phyloP scores from a whole-genome alignment of 2,797 vertebrate genomes.

The Sebastiscus albofasciatus region DNA sequence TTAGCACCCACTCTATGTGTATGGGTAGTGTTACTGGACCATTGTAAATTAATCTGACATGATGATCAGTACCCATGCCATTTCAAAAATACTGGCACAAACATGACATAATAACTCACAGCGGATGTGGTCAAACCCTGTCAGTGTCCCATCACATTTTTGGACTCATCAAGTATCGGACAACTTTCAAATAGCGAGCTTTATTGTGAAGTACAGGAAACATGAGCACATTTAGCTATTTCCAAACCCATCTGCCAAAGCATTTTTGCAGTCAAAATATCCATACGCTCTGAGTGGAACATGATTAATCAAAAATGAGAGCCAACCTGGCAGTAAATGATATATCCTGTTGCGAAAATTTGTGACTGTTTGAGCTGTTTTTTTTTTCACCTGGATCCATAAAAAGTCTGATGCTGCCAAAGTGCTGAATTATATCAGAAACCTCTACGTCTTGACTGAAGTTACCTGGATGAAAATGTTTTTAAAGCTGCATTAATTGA shows the following conservation, averaged over 20 bases:
- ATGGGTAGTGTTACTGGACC: not conserved
- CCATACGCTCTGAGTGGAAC: not conserved
- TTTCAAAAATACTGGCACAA: not conserved
- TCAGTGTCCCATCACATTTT: not conserved
- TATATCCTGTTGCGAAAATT: not conserved
- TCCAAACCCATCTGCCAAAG: not conserved
- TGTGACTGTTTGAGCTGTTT: not conserved
- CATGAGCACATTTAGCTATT: not conserved
- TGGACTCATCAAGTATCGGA: not conserved
- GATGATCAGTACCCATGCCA: not conserved
- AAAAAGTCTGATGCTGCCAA: not conserved
- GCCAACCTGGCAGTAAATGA: not conserved
- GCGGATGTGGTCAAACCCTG: not conserved
- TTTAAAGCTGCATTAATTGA: not conserved
- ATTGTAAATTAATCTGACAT: conserved; percentile 9
- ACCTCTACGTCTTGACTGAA: not conserved
- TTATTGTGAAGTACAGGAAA: conserved; percentile 3
- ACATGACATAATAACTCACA: not conserved
- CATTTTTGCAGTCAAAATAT: not conserved
- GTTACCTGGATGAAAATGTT: not conserved
- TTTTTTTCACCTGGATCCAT: not conserved
- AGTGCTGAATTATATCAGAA: not conserved
- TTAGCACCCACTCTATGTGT: not conserved
- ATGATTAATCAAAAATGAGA: not conserved
- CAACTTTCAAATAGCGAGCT: not conserved